phyloP scores from a whole-genome alignment of 2,113 vertebrate species.

The Hemibagrus wyckioides region DNA sequence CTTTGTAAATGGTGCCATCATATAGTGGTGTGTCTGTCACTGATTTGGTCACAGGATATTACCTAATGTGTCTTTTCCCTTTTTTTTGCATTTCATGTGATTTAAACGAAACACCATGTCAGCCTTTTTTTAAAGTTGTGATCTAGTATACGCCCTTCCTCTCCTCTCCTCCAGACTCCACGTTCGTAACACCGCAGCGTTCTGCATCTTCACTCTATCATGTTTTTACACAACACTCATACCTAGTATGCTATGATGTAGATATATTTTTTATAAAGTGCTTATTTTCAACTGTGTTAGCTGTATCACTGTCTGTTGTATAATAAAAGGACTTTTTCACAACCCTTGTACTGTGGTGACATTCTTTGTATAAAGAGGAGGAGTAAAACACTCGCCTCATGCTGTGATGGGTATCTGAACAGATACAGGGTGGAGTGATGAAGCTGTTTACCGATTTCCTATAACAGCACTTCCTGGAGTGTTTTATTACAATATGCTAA shows the following conservation, averaged over 20 bases:
- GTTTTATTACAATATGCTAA: not conserved
- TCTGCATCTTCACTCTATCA: conserved; percentile 46
- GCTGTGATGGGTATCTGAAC: not conserved
- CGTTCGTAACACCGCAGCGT: conserved; percentile 28
- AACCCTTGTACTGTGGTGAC: conserved; percentile 15
- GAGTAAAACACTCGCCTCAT: not conserved
- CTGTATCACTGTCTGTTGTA: conserved; percentile 55
- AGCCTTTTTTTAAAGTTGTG: not conserved
- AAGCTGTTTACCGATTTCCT: not conserved
- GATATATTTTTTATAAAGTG: conserved; percentile 74
- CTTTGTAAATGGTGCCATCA: not conserved
- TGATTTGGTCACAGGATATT: not conserved
- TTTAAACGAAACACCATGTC: not conserved
- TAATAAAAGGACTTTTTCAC: conserved; percentile 24
- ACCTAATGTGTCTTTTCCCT: not conserved
- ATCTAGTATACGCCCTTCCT: not conserved
- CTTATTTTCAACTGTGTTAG: conserved; percentile 65
- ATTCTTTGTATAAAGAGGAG: not conserved
- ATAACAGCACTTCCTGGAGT: not conserved
- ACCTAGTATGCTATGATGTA: conserved; percentile 72
- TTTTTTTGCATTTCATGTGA: not conserved
- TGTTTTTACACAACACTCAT: conserved; percentile 66
- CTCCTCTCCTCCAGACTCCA: conserved; percentile 27
- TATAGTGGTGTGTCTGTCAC: not conserved
- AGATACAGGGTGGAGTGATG: not conserved